Evolutionary conservation across 2,797 vertebrate genomes (phyloP).

Genomic region (Aulostomus chinensis): DNA sequence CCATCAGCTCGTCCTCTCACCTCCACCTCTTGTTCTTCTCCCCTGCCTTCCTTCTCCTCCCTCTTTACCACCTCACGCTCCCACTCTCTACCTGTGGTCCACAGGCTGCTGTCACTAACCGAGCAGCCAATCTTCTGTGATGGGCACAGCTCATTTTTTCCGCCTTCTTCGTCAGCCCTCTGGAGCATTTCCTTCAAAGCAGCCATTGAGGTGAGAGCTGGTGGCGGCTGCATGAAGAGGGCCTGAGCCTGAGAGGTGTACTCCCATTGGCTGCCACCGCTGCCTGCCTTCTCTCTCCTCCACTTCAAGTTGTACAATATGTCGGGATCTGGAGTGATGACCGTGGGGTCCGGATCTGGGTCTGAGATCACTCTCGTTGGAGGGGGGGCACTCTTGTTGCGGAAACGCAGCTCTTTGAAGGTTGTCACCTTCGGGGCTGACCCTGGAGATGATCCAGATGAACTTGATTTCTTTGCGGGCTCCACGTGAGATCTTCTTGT

Average conservation of each 20-base stretch:
- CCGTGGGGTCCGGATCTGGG: constrained; percentile 76
- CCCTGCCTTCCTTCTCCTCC: constrained; percentile 44
- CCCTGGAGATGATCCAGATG: constrained; percentile 33
- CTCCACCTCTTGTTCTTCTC: constrained; percentile 47
- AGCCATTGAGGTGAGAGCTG: constrained; percentile 76
- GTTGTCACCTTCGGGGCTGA: constrained; percentile 83
- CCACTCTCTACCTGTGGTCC: constrained; percentile 58
- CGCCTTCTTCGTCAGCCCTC: constrained; percentile 79
- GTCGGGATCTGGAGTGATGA: constrained; percentile 82
- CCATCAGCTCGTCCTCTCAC: constrained; percentile 75
- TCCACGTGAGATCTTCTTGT: constrained; percentile 55
- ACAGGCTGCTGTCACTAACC: constrained; percentile 65
- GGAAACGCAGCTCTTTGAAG: constrained; percentile 88
- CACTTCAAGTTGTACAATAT: constrained; percentile 84
- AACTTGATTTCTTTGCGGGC: constrained; percentile 55
- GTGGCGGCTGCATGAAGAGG: constrained; percentile 79
- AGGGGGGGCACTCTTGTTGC: constrained; percentile 77
- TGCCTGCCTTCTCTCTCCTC: constrained; percentile 75
- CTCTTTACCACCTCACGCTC: constrained; percentile 32
- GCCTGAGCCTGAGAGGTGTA: constrained; percentile 84
- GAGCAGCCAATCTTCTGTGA: constrained; percentile 69
- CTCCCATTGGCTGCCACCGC: constrained; percentile 80
- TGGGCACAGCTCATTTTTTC: constrained; percentile 52
- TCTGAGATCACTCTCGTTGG: constrained; percentile 64
- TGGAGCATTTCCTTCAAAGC: constrained; percentile 83